A percentile compares a stretch with the other conserved stretches of the same genome.
Conservation (phyloP, 2,888 invertebrate genomes). For the Digitonthophagus gazella region DNA sequence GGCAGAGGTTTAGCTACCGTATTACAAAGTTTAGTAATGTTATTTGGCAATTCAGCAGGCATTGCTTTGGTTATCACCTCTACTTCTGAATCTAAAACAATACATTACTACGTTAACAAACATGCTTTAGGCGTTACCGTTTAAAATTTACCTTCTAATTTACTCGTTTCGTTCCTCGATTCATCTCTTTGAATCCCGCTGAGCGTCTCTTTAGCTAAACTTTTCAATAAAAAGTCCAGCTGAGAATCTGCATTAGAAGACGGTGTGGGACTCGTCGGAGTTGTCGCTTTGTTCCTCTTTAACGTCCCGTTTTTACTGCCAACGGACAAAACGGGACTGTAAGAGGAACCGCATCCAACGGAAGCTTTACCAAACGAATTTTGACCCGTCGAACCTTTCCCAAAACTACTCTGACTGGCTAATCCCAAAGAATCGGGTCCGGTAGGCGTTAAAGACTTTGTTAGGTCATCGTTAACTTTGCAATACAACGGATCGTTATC, state of each 20-base stretch:
- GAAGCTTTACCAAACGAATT: slow-evolving; percentile 50
- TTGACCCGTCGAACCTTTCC: slow-evolving; percentile 42
- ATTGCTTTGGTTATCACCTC: slow-evolving; percentile 42
- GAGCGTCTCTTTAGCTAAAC: slow-evolving; percentile 68
- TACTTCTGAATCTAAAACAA: slow-evolving; percentile 39
- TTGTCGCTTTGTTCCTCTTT: slow-evolving; percentile 40
- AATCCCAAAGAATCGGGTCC: slow-evolving; percentile 44
- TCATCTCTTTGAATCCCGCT: slow-evolving; percentile 54
- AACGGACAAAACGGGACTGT: slow-evolving; percentile 53
- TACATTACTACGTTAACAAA: neutral
- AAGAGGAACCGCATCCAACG: slow-evolving; percentile 45
- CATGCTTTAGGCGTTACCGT: no score
- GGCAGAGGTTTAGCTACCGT: slow-evolving; percentile 66
- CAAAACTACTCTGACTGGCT: slow-evolving; percentile 44
- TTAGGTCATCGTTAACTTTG: slow-evolving; percentile 45
- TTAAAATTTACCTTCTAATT: slow-evolving; percentile 45
- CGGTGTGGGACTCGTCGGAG: slow-evolving; percentile 33
- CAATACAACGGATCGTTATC: slow-evolving; percentile 47
- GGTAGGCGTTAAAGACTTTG: slow-evolving; percentile 36
- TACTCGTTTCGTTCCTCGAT: slow-evolving; percentile 59
- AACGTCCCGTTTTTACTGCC: slow-evolving; percentile 47
- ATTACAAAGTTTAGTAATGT: slow-evolving; percentile 44
- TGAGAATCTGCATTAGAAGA: slow-evolving; percentile 51
- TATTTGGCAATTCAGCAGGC: slow-evolving; percentile 48
- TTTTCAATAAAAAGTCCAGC: slow-evolving; percentile 75